Conservation (phyloP, 2,113 vertebrate species). For the Cinclus cinclus region DNA sequence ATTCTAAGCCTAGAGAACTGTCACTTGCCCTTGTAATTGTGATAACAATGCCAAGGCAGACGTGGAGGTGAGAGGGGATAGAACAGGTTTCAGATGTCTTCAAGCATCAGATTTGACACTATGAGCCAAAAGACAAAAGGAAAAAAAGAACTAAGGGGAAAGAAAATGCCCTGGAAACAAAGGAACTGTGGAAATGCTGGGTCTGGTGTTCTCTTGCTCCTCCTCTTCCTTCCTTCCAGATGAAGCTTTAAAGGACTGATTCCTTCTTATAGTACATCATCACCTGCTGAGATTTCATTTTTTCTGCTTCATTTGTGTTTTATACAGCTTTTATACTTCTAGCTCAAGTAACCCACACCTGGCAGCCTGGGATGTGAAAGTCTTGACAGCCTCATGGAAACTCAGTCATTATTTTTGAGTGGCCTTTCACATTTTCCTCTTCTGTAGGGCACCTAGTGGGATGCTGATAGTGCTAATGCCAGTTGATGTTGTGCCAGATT, state of each 20-base stretch:
- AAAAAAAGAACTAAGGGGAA: accelerated
- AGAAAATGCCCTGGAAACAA: neutral
- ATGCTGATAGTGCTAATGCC: neutral
- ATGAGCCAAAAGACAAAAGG: neutral
- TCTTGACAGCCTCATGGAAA: slow-evolving; percentile 55
- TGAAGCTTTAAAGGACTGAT: neutral
- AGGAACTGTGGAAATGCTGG: neutral
- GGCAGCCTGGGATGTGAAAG: slow-evolving; percentile 15
- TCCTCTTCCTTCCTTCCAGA: neutral
- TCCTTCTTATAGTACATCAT: neutral
- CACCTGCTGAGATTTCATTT: neutral
- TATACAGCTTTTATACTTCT: slow-evolving; percentile 42
- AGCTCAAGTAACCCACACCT: slow-evolving; percentile 53
- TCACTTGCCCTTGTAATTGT: slow-evolving; percentile 39
- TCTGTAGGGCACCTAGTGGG: slow-evolving; percentile 3
- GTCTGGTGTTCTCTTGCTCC: neutral
- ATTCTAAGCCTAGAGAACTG: slow-evolving; percentile 7
- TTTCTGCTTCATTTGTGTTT: slow-evolving; percentile 46
- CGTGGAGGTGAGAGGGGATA: neutral
- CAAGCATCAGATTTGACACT: neutral
- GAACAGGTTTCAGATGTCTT: neutral
- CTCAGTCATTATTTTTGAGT: slow-evolving; percentile 37
- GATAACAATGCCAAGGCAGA: slow-evolving; percentile 31
- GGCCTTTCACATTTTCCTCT: neutral
- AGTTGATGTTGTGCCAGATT: slow-evolving; percentile 11